These are phyloP conservation scores for Arenicola marina DNA, from an alignment of 2,888 invertebrate genomes.

Conservation along the genomic window DNA sequence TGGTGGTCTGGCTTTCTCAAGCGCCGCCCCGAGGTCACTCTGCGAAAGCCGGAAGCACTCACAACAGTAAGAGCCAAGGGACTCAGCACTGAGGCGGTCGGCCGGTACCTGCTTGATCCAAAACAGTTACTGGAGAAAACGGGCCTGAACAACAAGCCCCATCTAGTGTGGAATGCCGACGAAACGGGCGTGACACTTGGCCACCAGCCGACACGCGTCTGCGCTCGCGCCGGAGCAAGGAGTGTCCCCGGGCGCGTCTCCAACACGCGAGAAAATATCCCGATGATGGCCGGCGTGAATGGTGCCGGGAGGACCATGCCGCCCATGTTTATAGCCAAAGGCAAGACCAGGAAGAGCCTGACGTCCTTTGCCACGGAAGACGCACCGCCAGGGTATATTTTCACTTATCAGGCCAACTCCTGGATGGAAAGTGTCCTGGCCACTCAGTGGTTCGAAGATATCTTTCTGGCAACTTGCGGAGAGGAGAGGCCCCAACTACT, in stretches of 20 bases:
- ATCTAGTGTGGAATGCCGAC: slow-evolving; percentile 1
- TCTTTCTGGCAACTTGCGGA: slow-evolving; percentile 36
- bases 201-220: neutral
- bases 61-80: neutral
- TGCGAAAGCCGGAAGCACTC: neutral
- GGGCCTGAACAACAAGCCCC: neutral
- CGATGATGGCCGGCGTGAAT: neutral
- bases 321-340: neutral
- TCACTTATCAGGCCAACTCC: slow-evolving; percentile 33
- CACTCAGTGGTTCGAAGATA: slow-evolving; percentile 33
- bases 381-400: slow-evolving; percentile 23
- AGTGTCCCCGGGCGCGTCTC: slow-evolving; percentile 1
- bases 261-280: neutral
- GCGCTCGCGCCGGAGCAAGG: neutral
- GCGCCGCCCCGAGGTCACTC: neutral
- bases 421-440: slow-evolving; percentile 37
- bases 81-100: neutral
- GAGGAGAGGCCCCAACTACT: slow-evolving; percentile 36
- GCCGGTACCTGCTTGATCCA: neutral
- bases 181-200: neutral
- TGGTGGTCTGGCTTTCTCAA: slow-evolving; percentile 4
- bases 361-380: neutral
- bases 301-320: neutral
- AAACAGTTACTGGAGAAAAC: neutral
- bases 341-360: too few relatives aligned